Evolutionary conservation across 2,888 invertebrate genomes (phyloP).

Genomic region (Melangyna quadrimaculata): DNA sequence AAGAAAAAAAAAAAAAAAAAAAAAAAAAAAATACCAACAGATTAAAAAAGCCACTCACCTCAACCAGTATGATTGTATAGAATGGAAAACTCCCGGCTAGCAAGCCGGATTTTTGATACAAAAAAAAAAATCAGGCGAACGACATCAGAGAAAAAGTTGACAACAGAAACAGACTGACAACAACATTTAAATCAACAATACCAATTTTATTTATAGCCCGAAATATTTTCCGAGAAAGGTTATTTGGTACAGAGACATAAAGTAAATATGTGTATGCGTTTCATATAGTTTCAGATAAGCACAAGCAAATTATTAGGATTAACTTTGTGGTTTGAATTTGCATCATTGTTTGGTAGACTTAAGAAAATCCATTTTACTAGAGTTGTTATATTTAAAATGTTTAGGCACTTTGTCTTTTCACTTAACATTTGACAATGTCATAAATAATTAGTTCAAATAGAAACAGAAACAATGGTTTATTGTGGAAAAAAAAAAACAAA

Average conservation of each 20-base stretch:
- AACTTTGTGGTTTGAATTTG: neutral
- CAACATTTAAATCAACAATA: neutral
- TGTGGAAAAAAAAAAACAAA: too few species aligned
- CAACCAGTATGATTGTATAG: conserved; percentile 13
- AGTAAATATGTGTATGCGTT: too few species aligned
- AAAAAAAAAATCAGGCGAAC: neutral
- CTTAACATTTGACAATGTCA: too few species aligned
- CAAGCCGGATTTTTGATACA: conserved; percentile 15
- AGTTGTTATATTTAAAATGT: too few species aligned
- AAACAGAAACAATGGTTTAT: too few species aligned
- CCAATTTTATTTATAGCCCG: neutral
- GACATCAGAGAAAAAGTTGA: conserved; percentile 7
- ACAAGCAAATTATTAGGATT: too few species aligned
- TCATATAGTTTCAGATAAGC: too few species aligned
- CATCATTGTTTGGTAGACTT: neutral
- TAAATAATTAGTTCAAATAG: too few species aligned
- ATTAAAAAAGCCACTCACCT: conserved; percentile 59
- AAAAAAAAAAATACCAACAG: conserved; percentile 17
- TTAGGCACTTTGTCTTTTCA: too few species aligned
- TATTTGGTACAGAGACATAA: too few species aligned
- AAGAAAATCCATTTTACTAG: neutral
- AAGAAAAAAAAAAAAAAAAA: too few species aligned
- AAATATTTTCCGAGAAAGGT: too few species aligned
- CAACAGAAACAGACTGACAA: neutral
- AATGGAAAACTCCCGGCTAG: conserved; percentile 24